Base-by-base conservation (phyloP, 1,140 invertebrate species). In the Zaprionus ornatus region DNA sequence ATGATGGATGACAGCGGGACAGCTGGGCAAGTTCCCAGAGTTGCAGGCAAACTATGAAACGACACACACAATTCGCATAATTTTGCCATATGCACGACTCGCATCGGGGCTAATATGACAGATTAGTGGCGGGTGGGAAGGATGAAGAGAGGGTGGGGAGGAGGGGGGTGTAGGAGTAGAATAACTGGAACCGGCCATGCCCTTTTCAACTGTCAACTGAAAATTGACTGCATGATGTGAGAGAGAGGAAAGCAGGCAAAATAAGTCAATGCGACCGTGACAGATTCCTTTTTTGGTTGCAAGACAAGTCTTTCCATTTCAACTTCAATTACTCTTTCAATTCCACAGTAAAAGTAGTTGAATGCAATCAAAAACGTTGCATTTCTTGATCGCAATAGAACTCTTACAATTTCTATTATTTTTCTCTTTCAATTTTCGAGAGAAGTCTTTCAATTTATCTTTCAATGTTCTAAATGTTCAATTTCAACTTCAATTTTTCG, bases 1-100 rank as follows among this genome's bases (percentile, higher is more conserved):
- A 83, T 87, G 83, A 87, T 87, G 83, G 84, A 87, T 87, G 80
- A 37, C 23, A 40, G 35, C 27, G 48, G 12, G 19, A 48, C 61
- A 64, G 61, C 61, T 64, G 61, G 17, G 45, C 48, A 19, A 19
- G 35, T 40, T 35, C 45, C 23, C 32, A 71, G 37, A 40, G 15
- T 40, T 42, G 27, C 37, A 45, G 70, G 35, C 37, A 59, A 72
- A 54, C 19, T 63, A 29, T 27, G 35, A 45, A 17, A 45, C 40
- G 40, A 9, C 40, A 45, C 40, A 42, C 35, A 48, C 25, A 50
- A 23, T 50, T 23, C 19, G 54, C n/a, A 17, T 71, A 64, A 71
- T 71, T 55, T 64, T 19, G 60, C 50, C 67, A 70, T 52, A 54
- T 70, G 67, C 35, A 29, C 37, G 42, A n/a, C 61, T 23, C 61